Evolutionary conservation across 2,113 vertebrate genomes (phyloP), one percentile per base, ranked within the genome.

Genomic region (Empidonax alnorum): DNA sequence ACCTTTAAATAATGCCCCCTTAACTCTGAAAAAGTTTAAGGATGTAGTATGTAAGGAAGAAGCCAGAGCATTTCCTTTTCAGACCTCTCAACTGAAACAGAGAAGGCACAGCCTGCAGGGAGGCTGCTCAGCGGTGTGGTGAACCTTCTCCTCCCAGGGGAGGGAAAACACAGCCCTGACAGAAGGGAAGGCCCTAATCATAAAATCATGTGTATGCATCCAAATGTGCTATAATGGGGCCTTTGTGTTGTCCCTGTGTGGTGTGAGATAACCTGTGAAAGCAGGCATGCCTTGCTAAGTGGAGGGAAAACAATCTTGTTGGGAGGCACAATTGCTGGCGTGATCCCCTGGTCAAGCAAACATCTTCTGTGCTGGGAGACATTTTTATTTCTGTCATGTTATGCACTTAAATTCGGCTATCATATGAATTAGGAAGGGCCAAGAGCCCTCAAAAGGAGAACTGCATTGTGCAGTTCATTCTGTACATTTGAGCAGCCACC

Each of bases 171-270:
- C 62, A 85, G 33, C 25, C 59, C 63, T 73, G 55, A 56, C 63
- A 95, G 88, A 83, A 92, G 82, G 85, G 88, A 85, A 93, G 72
- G 44, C 79, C 79, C 63, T 77, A 44, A 53, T 44, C 27, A 3
- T 73, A 21, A 49, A 37, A 37, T 42, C 12, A 1, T 56, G 91
- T 25, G 7, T 69, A 42, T 13, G 12, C 46, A 53, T 73, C 85
- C 92, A 93, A 66, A 80, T 39, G 31, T 37, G 46, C 2, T 5
- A 35, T n/a, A 80, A n/a, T 1, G 1, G 37, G 86, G 53, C 46
- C 53, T 80, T 27, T 79, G 31, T n/a, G 69, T 65, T 49, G 25
- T 73, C 20, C 18, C 41, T 58, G 46, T 2, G 2, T 56, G 56
- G n/a, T 3, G 3, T 13, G 66, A 81, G 47, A 27, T 82, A n/a